These are phyloP conservation scores for Thripadectes ignobilis DNA, from an alignment of 2,797 vertebrate species.

Conservation along the genomic window DNA sequence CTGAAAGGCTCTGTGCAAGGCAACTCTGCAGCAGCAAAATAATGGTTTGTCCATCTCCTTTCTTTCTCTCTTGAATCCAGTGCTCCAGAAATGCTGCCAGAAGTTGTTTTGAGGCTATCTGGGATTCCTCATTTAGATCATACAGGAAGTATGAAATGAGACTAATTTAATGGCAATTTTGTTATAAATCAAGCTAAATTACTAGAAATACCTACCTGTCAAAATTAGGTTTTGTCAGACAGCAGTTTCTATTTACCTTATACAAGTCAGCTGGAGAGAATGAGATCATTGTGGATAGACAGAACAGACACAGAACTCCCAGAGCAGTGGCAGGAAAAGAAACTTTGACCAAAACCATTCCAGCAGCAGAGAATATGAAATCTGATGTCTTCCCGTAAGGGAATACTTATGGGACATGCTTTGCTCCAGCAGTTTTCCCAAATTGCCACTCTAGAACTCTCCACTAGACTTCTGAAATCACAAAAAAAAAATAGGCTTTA, in stretches of 20 bases:
- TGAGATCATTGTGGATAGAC: conserved; percentile 53
- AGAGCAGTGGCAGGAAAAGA: conserved; percentile 25
- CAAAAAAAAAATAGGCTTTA: neutral
- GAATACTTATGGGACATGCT: conserved; percentile 22
- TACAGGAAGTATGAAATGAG: conserved; percentile 8
- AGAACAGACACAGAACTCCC: conserved; percentile 25
- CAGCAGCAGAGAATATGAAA: conserved; percentile 27
- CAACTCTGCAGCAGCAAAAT: neutral
- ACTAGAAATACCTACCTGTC: conserved; percentile 25
- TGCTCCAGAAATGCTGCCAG: neutral
- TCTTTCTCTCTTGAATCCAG: neutral
- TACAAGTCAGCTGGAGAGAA: conserved; percentile 44
- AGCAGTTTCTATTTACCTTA: conserved; percentile 25
- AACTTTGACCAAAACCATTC: conserved; percentile 3
- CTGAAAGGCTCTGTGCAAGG: neutral
- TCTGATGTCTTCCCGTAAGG: neutral
- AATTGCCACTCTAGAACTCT: neutral
- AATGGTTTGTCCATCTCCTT: neutral
- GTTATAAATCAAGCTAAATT: conserved; percentile 7
- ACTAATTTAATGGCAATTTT: neutral
- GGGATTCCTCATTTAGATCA: conserved; percentile 18
- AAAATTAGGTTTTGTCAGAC: conserved; percentile 22
- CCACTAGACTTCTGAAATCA: neutral
- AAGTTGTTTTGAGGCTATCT: neutral
- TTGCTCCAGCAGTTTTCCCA: conserved; percentile 13